Evolutionary conservation across 2,888 invertebrate genomes (phyloP).

Genomic region (Phyllotreta striolata): DNA sequence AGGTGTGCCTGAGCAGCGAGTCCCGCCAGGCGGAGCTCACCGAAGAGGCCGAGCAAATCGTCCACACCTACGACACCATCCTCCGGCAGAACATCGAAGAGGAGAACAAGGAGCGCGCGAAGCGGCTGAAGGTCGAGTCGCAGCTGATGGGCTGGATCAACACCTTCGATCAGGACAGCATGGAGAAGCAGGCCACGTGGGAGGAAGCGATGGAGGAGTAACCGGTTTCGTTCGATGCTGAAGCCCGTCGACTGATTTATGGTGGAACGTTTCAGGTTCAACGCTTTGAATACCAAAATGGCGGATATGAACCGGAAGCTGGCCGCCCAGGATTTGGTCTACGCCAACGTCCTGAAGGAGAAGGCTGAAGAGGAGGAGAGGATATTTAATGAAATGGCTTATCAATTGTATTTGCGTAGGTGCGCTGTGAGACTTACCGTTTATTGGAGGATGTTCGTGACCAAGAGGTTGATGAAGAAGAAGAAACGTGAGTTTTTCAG

Average conservation of each 20-base stretch:
- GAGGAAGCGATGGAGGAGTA: conserved; percentile 62
- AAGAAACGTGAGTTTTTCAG: conserved; percentile 37
- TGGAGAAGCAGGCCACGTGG: conserved; percentile 64
- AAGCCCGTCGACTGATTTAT: background rate
- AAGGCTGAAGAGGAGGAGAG: conserved; percentile 67
- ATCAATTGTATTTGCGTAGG: conserved; percentile 46
- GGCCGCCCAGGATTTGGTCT: conserved; percentile 66
- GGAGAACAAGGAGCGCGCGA: conserved; percentile 52
- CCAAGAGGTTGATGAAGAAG: conserved; percentile 43
- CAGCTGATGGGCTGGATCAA: conserved; percentile 67
- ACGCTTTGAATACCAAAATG: conserved; percentile 62
- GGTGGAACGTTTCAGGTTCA: conserved; percentile 39
- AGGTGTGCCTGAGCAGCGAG: conserved; percentile 62
- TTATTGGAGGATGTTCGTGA: conserved; percentile 51
- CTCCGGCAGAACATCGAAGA: conserved; percentile 62
- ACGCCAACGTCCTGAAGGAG: conserved; percentile 66
- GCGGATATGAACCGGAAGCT: conserved; percentile 62
- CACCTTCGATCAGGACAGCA: conserved; percentile 69
- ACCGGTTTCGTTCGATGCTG: conserved; percentile 27
- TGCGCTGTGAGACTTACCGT: conserved; percentile 58
- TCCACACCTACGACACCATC: conserved; percentile 61
- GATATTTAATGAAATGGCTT: conserved; percentile 64
- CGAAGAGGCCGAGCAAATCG: conserved; percentile 62
- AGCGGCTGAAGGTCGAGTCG: conserved; percentile 67
- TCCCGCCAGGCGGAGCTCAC: conserved; percentile 62